These are phyloP conservation scores for Coleophora flavipennella DNA, from an alignment of 2,888 invertebrate species.

Conservation along the genomic window DNA sequence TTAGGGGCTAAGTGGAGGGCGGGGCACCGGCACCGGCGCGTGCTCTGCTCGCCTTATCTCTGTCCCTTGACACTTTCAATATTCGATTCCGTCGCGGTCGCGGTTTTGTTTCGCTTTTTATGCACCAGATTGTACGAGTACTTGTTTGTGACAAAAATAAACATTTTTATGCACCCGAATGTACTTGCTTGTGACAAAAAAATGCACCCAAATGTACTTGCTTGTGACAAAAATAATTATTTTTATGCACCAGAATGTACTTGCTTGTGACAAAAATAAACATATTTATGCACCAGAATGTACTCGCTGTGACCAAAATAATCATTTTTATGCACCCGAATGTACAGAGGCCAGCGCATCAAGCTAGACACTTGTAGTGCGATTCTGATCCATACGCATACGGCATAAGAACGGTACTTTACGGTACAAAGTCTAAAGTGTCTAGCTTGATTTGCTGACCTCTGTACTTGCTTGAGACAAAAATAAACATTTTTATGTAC, in stretches of 20 bases:
- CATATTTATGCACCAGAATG: constrained; percentile 12
- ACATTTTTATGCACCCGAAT: constrained; percentile 15
- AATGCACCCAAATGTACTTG: too few relatives aligned
- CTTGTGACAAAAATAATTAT: too few relatives aligned
- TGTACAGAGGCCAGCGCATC: too few relatives aligned
- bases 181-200: not conserved
- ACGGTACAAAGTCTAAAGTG: too few relatives aligned
- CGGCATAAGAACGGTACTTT: too few relatives aligned
- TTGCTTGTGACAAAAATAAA: constrained; percentile 27
- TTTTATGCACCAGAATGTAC: constrained; percentile 22
- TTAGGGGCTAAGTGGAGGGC: constrained; percentile 61
- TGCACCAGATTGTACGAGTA: constrained; percentile 21
- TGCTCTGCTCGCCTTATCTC: constrained; percentile 51
- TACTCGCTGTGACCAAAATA: not conserved
- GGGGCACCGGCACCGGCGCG: constrained; percentile 65
- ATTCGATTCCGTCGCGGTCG: constrained; percentile 59
- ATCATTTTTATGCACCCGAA: too few relatives aligned
- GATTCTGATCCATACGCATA: too few relatives aligned
- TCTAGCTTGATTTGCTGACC: too few relatives aligned
- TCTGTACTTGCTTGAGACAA: constrained; percentile 21
- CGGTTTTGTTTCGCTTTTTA: constrained; percentile 34
- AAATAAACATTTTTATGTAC: constrained; percentile 25
- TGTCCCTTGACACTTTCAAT: constrained; percentile 70
- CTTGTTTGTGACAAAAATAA: constrained; percentile 26
- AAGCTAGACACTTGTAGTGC: too few relatives aligned